Evolutionary conservation across 1,140 invertebrate genomes (phyloP), one percentile per base, ranked within the genome.

Genomic region (Zaprionus gabonicus): DNA sequence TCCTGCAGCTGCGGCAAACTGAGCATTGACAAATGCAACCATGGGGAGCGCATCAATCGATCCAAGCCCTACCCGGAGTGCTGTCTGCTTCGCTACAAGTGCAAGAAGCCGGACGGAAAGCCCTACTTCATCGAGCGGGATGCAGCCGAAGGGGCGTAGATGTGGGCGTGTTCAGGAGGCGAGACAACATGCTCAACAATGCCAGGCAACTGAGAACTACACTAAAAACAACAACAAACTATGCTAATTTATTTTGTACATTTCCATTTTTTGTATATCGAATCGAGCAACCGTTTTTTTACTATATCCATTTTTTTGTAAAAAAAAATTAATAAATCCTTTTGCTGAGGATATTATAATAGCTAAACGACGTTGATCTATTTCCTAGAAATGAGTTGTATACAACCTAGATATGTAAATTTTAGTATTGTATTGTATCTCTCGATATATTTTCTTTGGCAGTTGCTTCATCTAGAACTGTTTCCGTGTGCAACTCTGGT

Each of bases 61-160:
- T 77, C 76, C 20, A 86, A 92, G n/a, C 81, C 91, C 17, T 92
- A 88, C 41, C 91, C 91, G 10, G 91, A 92, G 17, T 92, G 91
- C 71, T 92, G 91, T 60, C 81, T 82, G 20, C 58, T 91, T 25
- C 72, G 75, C n/a, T 92, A 91, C 71, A 92, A 92, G 60, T 92
- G 91, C 78, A 91, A 91, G 38, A 56, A 85, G 28, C 28, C 63
- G 4, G 78, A 81, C n/a, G 85, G 78, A 38, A 67, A 71, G 41
- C 78, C 91, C 44, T 91, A 81, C 55, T 92, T 78, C 27, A 92
- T 92, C 44, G 83, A 87, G n/a, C 49, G 82, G 36, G 71, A 91
- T 49, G 55, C 86, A 6, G 79, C 70, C 15, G 70, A 67, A 20
- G 44, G 59, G 17, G 70, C 62, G 71, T 73, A 82, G 75, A 28